Conservation (phyloP, 1,140 invertebrate genomes). For the Aphelenchoides fujianensis region DNA sequence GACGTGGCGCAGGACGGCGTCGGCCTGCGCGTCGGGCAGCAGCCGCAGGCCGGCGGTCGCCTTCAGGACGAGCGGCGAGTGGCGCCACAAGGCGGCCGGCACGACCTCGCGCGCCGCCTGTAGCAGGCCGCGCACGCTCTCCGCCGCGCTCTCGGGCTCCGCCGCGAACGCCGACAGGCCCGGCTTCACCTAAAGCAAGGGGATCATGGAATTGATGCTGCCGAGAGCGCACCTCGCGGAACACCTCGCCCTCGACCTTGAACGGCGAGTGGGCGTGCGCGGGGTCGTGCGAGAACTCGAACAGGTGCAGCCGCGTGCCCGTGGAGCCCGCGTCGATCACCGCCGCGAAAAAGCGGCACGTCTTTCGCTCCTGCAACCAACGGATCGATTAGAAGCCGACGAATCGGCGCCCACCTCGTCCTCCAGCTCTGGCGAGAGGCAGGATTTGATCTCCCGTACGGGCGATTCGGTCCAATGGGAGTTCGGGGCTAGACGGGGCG, state of each 20-base stretch:
- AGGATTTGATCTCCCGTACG: slow-evolving; percentile 44
- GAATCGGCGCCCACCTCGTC: slow-evolving; percentile 29
- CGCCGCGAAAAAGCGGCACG: slow-evolving; percentile 74
- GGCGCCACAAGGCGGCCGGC: slow-evolving; percentile 71
- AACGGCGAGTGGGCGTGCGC: slow-evolving; percentile 70
- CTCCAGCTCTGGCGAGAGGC: slow-evolving; percentile 46
- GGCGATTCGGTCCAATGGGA: slow-evolving; percentile 15
- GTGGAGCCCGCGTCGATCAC: slow-evolving; percentile 94
- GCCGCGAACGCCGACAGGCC: slow-evolving; percentile 82
- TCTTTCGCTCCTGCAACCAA: slow-evolving; percentile 44
- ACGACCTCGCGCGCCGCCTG: slow-evolving; percentile 75
- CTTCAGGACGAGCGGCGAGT: slow-evolving; percentile 74
- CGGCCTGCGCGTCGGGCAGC: slow-evolving; percentile 73
- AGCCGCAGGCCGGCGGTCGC: slow-evolving; percentile 84
- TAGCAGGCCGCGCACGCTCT: slow-evolving; percentile 72
- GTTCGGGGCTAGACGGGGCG: too few relatives aligned
- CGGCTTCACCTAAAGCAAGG: slow-evolving; percentile 68
- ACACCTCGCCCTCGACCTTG: slow-evolving; percentile 76
- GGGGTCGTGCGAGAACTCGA: slow-evolving; percentile 70
- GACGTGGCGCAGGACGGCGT: slow-evolving; percentile 71
- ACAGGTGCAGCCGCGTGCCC: slow-evolving; percentile 83
- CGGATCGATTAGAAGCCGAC: slow-evolving; percentile 1
- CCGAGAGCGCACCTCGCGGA: slow-evolving; percentile 68
- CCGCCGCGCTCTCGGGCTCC: slow-evolving; percentile 74
- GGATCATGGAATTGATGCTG: background rate